These are phyloP conservation scores for Molossus molossus DNA, from an alignment of 2,797 vertebrate genomes.

Conservation along the genomic window DNA sequence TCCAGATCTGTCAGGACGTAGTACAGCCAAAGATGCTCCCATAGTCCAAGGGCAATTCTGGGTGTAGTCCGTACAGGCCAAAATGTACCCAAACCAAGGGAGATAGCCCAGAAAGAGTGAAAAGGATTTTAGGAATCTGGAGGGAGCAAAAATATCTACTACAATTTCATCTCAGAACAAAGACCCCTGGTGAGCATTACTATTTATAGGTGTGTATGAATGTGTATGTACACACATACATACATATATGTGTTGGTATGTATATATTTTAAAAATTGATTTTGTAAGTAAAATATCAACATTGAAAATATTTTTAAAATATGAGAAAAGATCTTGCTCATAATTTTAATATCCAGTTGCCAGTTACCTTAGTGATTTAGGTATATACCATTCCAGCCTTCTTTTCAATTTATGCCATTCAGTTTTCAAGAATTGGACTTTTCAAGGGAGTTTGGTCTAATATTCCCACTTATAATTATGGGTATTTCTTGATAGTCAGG, in stretches of 20 bases:
- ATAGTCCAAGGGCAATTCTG: not conserved
- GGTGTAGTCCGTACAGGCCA: not conserved
- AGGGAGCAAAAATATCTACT: not conserved
- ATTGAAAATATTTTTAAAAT: not conserved
- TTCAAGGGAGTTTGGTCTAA: not conserved
- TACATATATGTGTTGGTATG: not conserved
- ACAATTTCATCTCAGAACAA: not conserved
- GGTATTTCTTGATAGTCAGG: not conserved
- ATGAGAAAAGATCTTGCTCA: not conserved
- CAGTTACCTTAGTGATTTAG: not conserved
- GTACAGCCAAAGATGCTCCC: not conserved
- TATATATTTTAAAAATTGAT: not conserved
- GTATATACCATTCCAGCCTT: not conserved
- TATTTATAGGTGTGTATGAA: not conserved
- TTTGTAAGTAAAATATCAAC: not conserved
- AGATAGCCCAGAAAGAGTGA: not conserved
- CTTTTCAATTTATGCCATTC: conserved; percentile 25
- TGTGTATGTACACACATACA: not conserved
- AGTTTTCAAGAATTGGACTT: not conserved
- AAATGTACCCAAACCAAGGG: not conserved
- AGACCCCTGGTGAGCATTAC: not conserved
- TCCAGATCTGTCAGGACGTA: not conserved
- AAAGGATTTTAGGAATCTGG: not conserved
- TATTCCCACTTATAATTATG: not conserved
- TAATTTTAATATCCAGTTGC: not conserved